These are phyloP conservation scores for Desmodus rotundus DNA, from an alignment of 2,113 vertebrate genomes.

Conservation along the genomic window DNA sequence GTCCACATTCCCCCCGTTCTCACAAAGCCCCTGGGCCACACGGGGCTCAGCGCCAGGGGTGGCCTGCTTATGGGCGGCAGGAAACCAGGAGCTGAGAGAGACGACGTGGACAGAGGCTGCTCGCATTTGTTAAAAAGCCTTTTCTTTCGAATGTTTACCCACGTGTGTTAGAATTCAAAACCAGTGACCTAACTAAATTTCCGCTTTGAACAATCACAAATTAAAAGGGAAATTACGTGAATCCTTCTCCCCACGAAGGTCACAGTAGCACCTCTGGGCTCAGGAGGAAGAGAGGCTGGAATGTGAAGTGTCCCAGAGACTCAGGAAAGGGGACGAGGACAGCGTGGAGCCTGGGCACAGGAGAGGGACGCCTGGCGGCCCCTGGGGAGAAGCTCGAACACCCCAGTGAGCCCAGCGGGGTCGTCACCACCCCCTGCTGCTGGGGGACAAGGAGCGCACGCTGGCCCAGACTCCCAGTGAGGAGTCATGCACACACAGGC, in stretches of 20 bases:
- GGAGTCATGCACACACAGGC: not conserved
- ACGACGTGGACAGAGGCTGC: fast-evolving
- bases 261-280: not conserved
- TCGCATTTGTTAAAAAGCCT: not conserved
- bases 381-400: not conserved
- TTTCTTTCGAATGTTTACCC: not conserved
- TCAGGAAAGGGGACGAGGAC: fast-evolving
- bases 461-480: not conserved
- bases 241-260: not conserved
- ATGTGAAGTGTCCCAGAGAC: not conserved
- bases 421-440: not conserved
- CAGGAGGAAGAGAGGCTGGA: not conserved
- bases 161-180: not conserved
- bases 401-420: not conserved
- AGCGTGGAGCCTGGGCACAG: fast-evolving
- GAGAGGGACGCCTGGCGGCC: fast-evolving
- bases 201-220: not conserved
- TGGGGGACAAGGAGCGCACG: fast-evolving
- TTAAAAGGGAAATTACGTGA: not conserved
- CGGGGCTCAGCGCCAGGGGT: fast-evolving
- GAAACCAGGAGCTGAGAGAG: fast-evolving
- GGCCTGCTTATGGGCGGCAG: fast-evolving
- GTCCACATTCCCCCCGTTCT: not conserved
- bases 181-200: not conserved
- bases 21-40: fast-evolving